Evolutionary conservation across 1,140 invertebrate genomes (phyloP).

Genomic region (Zaprionus vittiger): DNA sequence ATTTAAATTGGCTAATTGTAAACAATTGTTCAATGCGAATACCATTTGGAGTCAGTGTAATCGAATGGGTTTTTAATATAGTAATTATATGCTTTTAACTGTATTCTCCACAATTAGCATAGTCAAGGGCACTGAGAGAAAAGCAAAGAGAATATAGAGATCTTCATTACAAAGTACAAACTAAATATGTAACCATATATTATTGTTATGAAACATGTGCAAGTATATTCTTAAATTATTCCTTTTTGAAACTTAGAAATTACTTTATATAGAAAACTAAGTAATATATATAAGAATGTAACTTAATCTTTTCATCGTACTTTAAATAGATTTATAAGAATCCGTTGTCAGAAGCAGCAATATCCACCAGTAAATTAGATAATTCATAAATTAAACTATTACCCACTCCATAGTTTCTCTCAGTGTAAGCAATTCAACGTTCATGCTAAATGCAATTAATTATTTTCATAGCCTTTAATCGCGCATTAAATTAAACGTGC

Average conservation of each 20-base stretch:
- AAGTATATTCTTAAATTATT: too few species aligned
- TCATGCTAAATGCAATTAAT: neutral
- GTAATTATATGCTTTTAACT: constrained; percentile 25
- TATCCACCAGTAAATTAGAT: too few species aligned
- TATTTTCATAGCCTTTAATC: neutral
- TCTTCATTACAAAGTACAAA: too few species aligned
- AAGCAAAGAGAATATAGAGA: neutral
- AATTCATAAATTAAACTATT: too few species aligned
- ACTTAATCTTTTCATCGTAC: too few species aligned
- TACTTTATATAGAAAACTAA: too few species aligned
- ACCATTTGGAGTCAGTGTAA: neutral
- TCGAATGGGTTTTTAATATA: constrained; percentile 16
- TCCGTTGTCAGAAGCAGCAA: too few species aligned
- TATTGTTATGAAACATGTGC: too few species aligned
- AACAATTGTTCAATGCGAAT: constrained; percentile 27
- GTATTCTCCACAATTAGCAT: neutral
- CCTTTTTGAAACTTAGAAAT: too few species aligned
- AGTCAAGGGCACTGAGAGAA: neutral
- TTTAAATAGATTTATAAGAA: too few species aligned
- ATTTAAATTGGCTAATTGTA: constrained; percentile 39
- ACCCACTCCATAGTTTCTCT: neutral
- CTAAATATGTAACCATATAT: too few species aligned
- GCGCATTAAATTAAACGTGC: constrained; percentile 10
- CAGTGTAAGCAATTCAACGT: neutral
- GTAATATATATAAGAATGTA: too few species aligned